Conservation (phyloP, 2,113 vertebrate species). For the Uria aalge region DNA sequence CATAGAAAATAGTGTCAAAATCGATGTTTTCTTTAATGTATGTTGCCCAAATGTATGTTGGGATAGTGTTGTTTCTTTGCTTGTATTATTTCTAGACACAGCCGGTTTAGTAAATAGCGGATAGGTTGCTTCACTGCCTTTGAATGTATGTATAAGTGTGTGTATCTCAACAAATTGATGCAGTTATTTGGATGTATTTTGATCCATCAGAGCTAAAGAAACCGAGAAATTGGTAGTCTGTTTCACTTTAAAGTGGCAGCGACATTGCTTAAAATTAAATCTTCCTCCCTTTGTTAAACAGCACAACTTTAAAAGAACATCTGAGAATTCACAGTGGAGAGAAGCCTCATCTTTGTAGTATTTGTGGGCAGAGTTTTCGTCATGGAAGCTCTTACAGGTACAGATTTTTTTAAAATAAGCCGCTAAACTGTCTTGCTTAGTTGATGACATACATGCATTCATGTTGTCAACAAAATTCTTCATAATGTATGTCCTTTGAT, state of each 20-base stretch:
- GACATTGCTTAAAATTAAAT: background rate
- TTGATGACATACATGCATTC: background rate
- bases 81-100: background rate
- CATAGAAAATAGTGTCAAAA: background rate
- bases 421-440: background rate
- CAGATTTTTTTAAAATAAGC: background rate
- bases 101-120: background rate
- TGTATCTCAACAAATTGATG: background rate
- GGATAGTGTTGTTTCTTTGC: background rate
- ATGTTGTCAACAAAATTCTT: background rate
- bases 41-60: background rate
- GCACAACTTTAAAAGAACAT: constrained; percentile 95
- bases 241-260: background rate
- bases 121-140: background rate
- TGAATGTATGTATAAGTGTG: background rate
- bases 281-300: constrained; percentile 50
- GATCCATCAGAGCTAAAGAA: background rate
- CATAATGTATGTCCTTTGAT: background rate
- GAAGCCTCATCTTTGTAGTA: constrained; percentile 96
- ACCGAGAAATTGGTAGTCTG: background rate
- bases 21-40: background rate
- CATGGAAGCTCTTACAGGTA: constrained; percentile 98
- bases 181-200: background rate
- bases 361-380: constrained; percentile 97
- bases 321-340: constrained; percentile 97